Evolutionary conservation across 2,113 vertebrate species (phyloP).

Genomic region (Herpailurus yagouaroundi): DNA sequence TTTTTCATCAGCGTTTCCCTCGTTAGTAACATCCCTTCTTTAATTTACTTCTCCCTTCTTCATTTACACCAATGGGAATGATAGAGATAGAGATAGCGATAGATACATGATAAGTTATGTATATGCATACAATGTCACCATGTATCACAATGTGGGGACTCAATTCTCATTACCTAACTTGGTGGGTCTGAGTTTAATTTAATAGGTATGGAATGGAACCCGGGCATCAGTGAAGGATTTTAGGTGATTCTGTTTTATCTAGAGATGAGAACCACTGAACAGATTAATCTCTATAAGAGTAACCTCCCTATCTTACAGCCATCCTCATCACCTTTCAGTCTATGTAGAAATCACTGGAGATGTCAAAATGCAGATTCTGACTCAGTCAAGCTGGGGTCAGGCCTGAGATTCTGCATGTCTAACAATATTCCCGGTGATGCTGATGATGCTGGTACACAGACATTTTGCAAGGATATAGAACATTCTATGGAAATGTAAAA

Average conservation of each 20-base stretch:
- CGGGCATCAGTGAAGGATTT: neutral
- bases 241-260: neutral
- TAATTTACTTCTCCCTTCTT: neutral
- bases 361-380: neutral
- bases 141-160: neutral
- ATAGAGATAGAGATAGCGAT: neutral
- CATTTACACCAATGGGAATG: neutral
- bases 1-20: neutral
- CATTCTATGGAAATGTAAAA: neutral
- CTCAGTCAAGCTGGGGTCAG: neutral
- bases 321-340: neutral
- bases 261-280: neutral
- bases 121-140: neutral
- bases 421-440: neutral
- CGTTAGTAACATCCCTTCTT: neutral
- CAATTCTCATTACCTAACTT: neutral
- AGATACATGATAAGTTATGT: neutral
- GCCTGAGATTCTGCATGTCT: neutral
- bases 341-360: neutral
- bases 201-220: neutral
- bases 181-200: neutral
- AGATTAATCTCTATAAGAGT: neutral
- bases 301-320: neutral
- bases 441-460: neutral
- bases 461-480: neutral